phyloP scores from a whole-genome alignment of 2,113 vertebrate species.

The Mirounga angustirostris region DNA sequence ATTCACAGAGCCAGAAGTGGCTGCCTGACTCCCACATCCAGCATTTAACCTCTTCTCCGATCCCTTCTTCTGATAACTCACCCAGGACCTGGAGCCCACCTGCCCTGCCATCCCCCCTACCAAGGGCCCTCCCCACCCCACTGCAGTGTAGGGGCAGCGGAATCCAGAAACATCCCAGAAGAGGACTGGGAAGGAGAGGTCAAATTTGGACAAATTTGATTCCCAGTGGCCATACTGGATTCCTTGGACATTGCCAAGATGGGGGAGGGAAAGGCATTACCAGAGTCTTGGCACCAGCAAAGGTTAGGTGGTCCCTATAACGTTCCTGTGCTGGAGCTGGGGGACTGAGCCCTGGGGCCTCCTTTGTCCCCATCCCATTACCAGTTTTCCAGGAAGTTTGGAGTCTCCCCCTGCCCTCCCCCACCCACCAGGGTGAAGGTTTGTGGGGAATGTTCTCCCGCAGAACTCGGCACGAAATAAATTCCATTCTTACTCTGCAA shows the following conservation, averaged over 20 bases:
- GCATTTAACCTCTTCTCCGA: not conserved
- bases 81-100: not conserved
- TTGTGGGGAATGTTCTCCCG: constrained; percentile 91
- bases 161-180: not conserved
- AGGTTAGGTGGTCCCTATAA: not conserved
- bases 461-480: constrained; percentile 93
- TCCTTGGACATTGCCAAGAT: too few relatives aligned
- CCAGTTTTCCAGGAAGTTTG: constrained; percentile 83
- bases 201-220: not conserved
- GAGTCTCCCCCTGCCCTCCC: constrained; percentile 67
- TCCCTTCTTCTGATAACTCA: not conserved
- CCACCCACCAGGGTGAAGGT: constrained; percentile 84
- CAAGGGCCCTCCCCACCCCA: not conserved
- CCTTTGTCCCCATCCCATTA: not conserved
- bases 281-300: not conserved
- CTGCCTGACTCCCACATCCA: not conserved
- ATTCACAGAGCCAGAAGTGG: not conserved
- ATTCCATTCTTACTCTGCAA: constrained; percentile 94
- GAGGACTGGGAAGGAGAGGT: not conserved
- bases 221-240: too few relatives aligned
- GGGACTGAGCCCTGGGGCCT: not conserved
- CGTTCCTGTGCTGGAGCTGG: not conserved
- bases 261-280: not conserved
- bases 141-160: too few relatives aligned
- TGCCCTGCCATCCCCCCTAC: not conserved